phyloP scores from a whole-genome alignment of 1,140 invertebrate genomes.

The Procambarus clarkii region DNA sequence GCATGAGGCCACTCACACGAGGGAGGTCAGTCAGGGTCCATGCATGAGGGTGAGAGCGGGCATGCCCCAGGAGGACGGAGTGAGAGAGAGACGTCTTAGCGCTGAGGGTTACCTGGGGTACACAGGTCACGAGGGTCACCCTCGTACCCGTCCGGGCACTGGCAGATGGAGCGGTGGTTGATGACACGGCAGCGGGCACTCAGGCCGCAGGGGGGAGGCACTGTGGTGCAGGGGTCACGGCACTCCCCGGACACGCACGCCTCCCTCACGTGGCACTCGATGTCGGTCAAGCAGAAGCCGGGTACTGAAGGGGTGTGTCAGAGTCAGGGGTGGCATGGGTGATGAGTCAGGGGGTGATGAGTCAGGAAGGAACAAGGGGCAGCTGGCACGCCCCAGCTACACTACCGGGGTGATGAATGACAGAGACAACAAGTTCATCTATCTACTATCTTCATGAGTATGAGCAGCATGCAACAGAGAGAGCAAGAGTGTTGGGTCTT shows the following conservation, averaged over 20 bases:
- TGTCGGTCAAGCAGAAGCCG: constrained; percentile 72
- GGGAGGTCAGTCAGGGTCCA: constrained; percentile 25
- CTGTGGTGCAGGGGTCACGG: constrained; percentile 79
- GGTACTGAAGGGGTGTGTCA: constrained; percentile 63
- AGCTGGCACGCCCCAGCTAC: not conserved
- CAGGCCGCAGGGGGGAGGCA: constrained; percentile 72
- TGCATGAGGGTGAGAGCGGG: constrained; percentile 9
- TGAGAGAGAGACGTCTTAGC: not conserved
- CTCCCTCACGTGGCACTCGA: constrained; percentile 74
- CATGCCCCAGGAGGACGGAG: not conserved
- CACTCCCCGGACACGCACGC: constrained; percentile 74
- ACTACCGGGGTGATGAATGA: not conserved
- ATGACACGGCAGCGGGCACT: constrained; percentile 72
- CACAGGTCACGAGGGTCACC: constrained; percentile 87
- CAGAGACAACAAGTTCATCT: not conserved
- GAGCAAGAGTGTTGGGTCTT: constrained; percentile 79
- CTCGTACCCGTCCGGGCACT: constrained; percentile 85
- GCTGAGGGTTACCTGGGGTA: constrained; percentile 67
- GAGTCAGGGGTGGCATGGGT: constrained; percentile 71
- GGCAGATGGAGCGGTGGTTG: constrained; percentile 86
- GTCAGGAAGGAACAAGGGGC: not conserved
- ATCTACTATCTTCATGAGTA: constrained; percentile 75
- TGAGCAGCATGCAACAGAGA: constrained; percentile 84
- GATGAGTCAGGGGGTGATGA: constrained; percentile 62
- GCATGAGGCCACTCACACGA: too few species aligned